Evolutionary conservation across 92 coral and sea anemone genomes (phyloP).

Genomic region (Umimayanthus kanabou): DNA sequence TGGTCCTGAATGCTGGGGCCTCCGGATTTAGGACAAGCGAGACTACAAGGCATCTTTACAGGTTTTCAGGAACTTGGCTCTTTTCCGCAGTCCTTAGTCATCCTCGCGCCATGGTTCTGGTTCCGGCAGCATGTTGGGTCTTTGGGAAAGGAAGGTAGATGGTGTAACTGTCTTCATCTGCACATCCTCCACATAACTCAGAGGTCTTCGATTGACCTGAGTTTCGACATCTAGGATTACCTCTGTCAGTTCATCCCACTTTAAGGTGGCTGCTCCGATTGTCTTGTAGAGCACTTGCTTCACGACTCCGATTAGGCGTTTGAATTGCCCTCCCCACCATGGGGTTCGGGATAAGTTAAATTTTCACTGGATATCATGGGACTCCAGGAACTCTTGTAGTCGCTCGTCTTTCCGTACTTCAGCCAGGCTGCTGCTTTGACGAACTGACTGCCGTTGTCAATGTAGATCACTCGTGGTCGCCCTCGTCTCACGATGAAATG

Average conservation of each 20-base stretch:
- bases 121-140: not conserved
- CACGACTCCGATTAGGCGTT: constrained; percentile 53
- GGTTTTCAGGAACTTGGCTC: not conserved
- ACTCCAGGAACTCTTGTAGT: constrained; percentile 53
- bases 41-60: not conserved
- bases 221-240: constrained; percentile 11
- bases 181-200: not conserved
- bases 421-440: constrained; percentile 60
- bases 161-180: not conserved
- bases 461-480: constrained; percentile 60
- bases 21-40: constrained; percentile 37
- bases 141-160: not conserved
- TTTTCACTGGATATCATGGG: constrained; percentile 53
- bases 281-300: constrained; percentile 41
- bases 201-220: too few species aligned
- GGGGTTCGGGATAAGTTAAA: constrained; percentile 57
- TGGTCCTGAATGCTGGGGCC: constrained; percentile 35
- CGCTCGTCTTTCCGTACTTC: constrained; percentile 37
- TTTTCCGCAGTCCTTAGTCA: not conserved
- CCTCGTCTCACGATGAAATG: constrained; percentile 63
- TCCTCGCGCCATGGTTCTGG: not conserved
- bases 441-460: constrained; percentile 68
- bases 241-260: constrained; percentile 9
- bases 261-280: not conserved
- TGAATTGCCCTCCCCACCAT: constrained; percentile 68